Base-by-base conservation (phyloP, 1,140 invertebrate species). In the Bombus balteatus region DNA sequence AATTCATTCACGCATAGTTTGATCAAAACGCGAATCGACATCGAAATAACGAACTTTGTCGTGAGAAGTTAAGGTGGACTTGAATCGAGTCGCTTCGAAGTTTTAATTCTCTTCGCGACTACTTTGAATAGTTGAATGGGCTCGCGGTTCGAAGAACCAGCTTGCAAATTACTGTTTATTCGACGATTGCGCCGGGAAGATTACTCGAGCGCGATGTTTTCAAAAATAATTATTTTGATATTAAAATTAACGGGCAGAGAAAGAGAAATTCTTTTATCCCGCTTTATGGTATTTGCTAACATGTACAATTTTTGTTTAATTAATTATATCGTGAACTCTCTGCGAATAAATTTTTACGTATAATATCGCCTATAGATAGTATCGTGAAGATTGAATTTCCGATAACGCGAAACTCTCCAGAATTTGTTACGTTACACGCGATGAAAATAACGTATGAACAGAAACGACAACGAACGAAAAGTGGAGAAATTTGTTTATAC, bases 91-190 rank as follows among this genome's bases (percentile, higher is more conserved):
- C 15, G 28, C 15, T 68, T 37, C 39, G 47, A 84, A 84, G 65
- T 88, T 71, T 75, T 84, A 84, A 83, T 87, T 74, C 74, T 43
- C 32, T 80, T 39, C 70, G 28, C 22, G 18, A 62, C n/a, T 32
- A 68, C 57, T 83, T 83, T 53, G 83, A 79, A 72, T 62, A 79
- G 53, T 84, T 72, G 32, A 18, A 84, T 62, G 32, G 39, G 37
- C n/a, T 84, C 66, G 47, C 12, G 70, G 43, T 53, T 1, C 37
- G 32, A 66, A 43, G n/a, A 25, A 66, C n/a, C 10, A 37, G 76
- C 15, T 37, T 80, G 32, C 68, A 72, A 80, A 85, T 85, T 70
- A 68, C 47, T 72, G 76, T 79, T 75, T 83, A 47, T 57, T 41
- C 34, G 74, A 65, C 12, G 39, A n/a, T 22, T 12, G 1, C 8